These are phyloP conservation scores for Turdus rufiventris DNA, from an alignment of 2,113 vertebrate genomes.

Conservation along the genomic window DNA sequence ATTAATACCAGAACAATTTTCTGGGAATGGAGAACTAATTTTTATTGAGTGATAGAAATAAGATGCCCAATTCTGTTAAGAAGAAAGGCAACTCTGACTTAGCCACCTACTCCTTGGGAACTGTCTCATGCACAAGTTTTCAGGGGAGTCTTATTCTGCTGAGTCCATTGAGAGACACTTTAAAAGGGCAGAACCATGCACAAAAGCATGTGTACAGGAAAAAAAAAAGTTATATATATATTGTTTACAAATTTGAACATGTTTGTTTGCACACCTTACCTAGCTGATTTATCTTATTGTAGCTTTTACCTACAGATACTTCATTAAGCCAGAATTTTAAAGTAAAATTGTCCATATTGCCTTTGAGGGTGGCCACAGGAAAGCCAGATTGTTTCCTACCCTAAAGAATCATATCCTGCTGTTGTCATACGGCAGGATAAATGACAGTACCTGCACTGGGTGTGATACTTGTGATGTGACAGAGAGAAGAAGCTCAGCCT, in stretches of 20 bases:
- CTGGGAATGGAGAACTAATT: not conserved
- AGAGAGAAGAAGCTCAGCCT: not conserved
- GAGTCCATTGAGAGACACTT: not conserved
- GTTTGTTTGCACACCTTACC: not conserved
- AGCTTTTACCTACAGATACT: not conserved
- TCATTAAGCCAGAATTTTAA: not conserved
- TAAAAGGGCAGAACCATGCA: not conserved
- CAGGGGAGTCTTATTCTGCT: not conserved
- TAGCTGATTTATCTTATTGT: not conserved
- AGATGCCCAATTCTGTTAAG: not conserved
- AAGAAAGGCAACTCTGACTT: not conserved
- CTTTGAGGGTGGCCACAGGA: not conserved
- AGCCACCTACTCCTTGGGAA: not conserved
- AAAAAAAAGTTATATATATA: not conserved
- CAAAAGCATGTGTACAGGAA: rapidly evolving
- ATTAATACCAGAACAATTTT: not conserved
- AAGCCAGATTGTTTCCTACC: not conserved
- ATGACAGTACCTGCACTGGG: not conserved
- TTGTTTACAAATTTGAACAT: not conserved
- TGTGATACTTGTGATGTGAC: too few relatives aligned
- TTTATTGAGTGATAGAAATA: conserved; percentile 10
- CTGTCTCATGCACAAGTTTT: not conserved
- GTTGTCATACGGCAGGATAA: not conserved
- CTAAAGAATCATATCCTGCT: rapidly evolving
- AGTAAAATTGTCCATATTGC: not conserved